phyloP scores from a whole-genome alignment of 2,888 invertebrate genomes.

The Drosophila cognata region DNA sequence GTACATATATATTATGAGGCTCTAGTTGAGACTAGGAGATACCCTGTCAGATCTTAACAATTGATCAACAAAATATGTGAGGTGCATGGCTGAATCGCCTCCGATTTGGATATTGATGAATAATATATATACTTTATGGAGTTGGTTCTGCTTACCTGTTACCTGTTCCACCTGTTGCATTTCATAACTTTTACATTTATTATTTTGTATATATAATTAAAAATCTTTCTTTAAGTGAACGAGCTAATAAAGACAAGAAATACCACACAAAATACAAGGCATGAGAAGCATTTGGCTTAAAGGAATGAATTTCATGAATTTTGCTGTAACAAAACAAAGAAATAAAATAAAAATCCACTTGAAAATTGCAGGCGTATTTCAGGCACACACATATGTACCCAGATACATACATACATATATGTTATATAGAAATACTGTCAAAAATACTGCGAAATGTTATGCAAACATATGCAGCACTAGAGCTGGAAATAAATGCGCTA shows the following conservation, averaged over 20 bases:
- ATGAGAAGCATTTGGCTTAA: background rate
- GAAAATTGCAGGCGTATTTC: conserved; percentile 5
- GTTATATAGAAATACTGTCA: conserved; percentile 21
- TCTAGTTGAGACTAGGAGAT: background rate
- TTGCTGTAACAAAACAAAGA: background rate
- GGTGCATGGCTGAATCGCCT: too few relatives aligned
- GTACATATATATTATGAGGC: too few relatives aligned
- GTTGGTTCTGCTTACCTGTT: too few relatives aligned
- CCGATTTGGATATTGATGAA: too few relatives aligned
- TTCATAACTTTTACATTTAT: too few relatives aligned
- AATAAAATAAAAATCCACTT: background rate
- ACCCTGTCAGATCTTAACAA: background rate
- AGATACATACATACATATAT: background rate
- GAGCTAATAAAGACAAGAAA: background rate
- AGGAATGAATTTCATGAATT: background rate
- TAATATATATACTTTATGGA: too few relatives aligned
- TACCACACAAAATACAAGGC: background rate
- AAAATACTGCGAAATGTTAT: conserved; percentile 63
- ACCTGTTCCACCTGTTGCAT: too few relatives aligned
- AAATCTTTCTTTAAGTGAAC: too few relatives aligned
- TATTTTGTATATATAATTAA: too few relatives aligned
- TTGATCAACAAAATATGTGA: too few relatives aligned
- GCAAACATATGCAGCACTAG: conserved; percentile 76
- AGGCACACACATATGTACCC: background rate
- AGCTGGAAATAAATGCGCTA: conserved; percentile 65